Evolutionary conservation across 2,888 invertebrate genomes (phyloP), one percentile per base, ranked within the genome.

Genomic region (Cheilosia urbana): DNA sequence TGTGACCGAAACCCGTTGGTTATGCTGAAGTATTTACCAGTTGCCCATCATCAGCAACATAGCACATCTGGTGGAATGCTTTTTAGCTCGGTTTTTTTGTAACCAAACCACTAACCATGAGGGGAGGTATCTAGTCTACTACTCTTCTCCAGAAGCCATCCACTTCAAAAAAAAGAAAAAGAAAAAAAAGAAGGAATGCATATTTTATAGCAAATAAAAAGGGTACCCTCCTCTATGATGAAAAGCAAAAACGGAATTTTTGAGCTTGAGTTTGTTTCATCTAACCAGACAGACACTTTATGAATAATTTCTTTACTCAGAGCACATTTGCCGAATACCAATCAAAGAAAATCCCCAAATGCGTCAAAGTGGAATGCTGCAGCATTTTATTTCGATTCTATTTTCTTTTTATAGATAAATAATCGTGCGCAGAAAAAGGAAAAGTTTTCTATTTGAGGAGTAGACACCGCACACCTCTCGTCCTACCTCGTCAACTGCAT

Each of bases 381-480:
- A 47, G 42, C 19, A 37, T 37, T 65, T 65, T 63, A 63, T 63
- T 47, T 49, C 3, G 27, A 47, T 11, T 17, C 13, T 19, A 17
- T 17, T 57, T 53, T 30, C 21, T 30, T 19, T 45, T 24, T 27
- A 17, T n/a, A 5, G 30, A 34, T 9, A 19, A 42, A 55, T 13
- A 37, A 11, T 37, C 4, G 13, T 37, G 37, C 45, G 17, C 24
- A 40, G 11, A n/a, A 37, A 37, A 37, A 11, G 47, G 24, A n/a
- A 63, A 75, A 75, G 27, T 75, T 75, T 65, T 27, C 11, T 40
- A 19, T 72, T 57, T 75, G 27, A 37, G 37, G 37, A 37, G 13
- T 13, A 37, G 37, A 13, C 37, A 13, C 13, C 13, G 49, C 30
- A 55, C 62, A 71, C 34, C 63, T n/a, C 62, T 55, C 62, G 49